These are phyloP conservation scores for Thalassophryne amazonica DNA, from an alignment of 2,797 vertebrate genomes.

Conservation along the genomic window DNA sequence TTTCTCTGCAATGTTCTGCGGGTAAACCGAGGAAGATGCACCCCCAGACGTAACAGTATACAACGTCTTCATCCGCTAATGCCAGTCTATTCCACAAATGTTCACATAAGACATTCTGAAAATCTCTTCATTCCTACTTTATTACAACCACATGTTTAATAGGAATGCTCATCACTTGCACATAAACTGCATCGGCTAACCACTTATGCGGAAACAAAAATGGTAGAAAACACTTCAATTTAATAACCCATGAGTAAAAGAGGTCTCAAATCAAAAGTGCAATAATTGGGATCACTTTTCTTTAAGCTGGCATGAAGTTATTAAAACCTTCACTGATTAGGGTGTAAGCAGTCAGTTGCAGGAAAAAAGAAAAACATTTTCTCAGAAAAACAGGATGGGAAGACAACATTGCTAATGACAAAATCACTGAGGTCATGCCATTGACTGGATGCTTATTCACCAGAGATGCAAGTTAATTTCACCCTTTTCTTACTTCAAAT, in stretches of 20 bases:
- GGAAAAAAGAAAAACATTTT: not conserved
- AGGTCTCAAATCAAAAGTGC: conserved; percentile 50
- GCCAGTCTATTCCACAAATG: conserved; percentile 2
- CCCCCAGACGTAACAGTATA: not conserved
- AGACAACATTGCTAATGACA: conserved; percentile 32
- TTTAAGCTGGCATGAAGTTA: conserved; percentile 47
- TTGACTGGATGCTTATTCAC: conserved; percentile 19
- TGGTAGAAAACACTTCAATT: conserved; percentile 54
- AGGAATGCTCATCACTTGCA: conserved; percentile 38
- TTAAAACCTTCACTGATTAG: conserved; percentile 35
- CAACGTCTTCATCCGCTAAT: conserved; percentile 1
- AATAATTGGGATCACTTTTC: conserved; percentile 51
- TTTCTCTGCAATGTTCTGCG: conserved; percentile 14
- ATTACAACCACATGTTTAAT: conserved; percentile 23
- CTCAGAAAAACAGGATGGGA: conserved; percentile 15
- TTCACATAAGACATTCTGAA: conserved; percentile 13
- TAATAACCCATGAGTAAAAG: conserved; percentile 52
- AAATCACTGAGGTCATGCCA: conserved; percentile 23
- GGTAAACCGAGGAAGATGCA: not conserved
- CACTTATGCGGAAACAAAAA: conserved; percentile 43
- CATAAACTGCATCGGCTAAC: conserved; percentile 18
- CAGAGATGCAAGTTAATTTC: conserved; percentile 21
- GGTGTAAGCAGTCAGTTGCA: conserved; percentile 12
- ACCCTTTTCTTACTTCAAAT: conserved; percentile 12
- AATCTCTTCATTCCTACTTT: conserved; percentile 13